phyloP scores from a whole-genome alignment of 92 coral and sea anemone species.

The Heliopora coerulea region DNA sequence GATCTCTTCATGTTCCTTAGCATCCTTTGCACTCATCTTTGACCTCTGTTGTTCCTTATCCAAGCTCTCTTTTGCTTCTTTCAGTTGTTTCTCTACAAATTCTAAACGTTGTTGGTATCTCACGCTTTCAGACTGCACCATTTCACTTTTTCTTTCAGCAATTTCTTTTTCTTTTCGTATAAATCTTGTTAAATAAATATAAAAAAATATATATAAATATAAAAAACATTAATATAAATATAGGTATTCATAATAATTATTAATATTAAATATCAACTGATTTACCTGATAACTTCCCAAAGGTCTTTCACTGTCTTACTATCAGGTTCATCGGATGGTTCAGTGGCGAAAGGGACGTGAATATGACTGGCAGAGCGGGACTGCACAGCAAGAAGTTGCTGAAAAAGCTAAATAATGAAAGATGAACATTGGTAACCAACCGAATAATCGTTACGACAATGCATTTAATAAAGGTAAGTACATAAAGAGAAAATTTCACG shows the following conservation, averaged over 20 bases:
- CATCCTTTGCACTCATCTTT: slow-evolving; percentile 60
- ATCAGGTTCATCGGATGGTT: slow-evolving; percentile 52
- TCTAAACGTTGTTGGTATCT: slow-evolving; percentile 88
- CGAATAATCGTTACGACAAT: too few relatives aligned
- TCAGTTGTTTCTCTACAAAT: slow-evolving; percentile 75
- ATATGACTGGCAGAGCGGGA: slow-evolving; percentile 34
- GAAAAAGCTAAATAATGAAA: slow-evolving; percentile 31
- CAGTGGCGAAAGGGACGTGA: slow-evolving; percentile 36
- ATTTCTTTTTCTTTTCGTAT: slow-evolving; percentile 86
- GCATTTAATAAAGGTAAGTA: too few relatives aligned
- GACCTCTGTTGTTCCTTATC: slow-evolving; percentile 68
- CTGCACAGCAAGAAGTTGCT: slow-evolving; percentile 34
- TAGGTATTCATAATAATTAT: too few relatives aligned
- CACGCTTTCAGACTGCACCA: slow-evolving; percentile 79
- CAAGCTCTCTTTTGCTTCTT: slow-evolving; percentile 57
- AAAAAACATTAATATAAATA: background rate
- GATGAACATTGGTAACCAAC: too few relatives aligned
- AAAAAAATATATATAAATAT: too few relatives aligned
- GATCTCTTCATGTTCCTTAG: slow-evolving; percentile 82
- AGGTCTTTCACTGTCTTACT: slow-evolving; percentile 75
- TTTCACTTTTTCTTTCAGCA: slow-evolving; percentile 84
- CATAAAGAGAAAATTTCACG: too few relatives aligned
- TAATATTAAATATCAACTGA: background rate
- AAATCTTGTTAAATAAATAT: slow-evolving; percentile 57
- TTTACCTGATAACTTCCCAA: slow-evolving; percentile 92